Base-by-base conservation (phyloP, 1,140 invertebrate genomes). In the Centruroides sculpturatus region DNA sequence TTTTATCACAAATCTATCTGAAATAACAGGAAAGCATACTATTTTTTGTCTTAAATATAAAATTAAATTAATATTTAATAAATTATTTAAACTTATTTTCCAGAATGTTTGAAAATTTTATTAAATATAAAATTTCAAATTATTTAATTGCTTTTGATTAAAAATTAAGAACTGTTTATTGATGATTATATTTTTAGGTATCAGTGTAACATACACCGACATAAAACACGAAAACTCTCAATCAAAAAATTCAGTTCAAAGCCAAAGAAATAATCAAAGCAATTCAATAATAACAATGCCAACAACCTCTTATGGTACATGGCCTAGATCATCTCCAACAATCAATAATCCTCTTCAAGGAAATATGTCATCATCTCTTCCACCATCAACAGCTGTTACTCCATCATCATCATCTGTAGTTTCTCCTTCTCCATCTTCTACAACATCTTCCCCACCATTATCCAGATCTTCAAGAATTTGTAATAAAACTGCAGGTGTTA, bases 201-300 rank as follows among this genome's bases (percentile, higher is more conserved):
- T 61, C 8, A 58, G 57, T 52, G 53, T 64, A 13, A 59, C 63
- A n/a, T 64, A 64, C 35, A 59, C 63, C 11, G 63, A 64, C 59
- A 64, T 64, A 5, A 57, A 13, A 48, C 56, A 57, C 56, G 47
- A 57, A 12, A n/a, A n/a, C 9, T 34, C 5, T 34, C 50, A 51
- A 51, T 34, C 12, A 34, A 51, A 51, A 51, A 51, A 6, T 51
- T 51, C 50, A 56, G 55, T 55, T 54, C 62, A 59, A 49, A 49
- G 41, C 4, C 56, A 59, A 54, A 59, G 54, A 52, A 41, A 41
- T 41, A 41, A 41, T 41, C 41, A 41, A 41, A 41, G 41, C 41
- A 41, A 41, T 41, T 8, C 41, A 41, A 41, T 41, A 41, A 41
- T 41, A 41, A 41, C 41, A 41, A 41, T 41, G 41, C 48, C 55